Evolutionary conservation across 2,113 vertebrate genomes (phyloP).

Genomic region (Clinocottus analis): DNA sequence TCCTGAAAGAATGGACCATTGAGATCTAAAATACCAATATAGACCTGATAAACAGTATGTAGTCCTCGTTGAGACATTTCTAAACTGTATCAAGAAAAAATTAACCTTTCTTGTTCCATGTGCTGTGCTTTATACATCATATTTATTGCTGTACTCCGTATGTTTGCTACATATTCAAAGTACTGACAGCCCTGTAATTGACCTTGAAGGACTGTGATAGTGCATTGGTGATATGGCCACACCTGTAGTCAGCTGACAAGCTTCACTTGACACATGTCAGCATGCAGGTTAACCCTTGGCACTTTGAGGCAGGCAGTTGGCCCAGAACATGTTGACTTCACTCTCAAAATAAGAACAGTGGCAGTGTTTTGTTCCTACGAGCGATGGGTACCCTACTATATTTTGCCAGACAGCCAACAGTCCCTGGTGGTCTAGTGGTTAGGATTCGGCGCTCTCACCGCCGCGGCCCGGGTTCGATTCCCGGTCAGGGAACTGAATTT

Average conservation of each 20-base stretch:
- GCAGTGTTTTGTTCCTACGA: no score
- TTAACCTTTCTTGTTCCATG: not conserved
- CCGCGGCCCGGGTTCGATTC: constrained; percentile 72
- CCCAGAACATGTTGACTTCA: not conserved
- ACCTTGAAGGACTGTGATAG: not conserved
- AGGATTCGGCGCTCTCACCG: constrained; percentile 76
- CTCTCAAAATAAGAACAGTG: not conserved
- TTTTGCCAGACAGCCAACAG: rapidly evolving
- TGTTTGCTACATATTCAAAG: not conserved
- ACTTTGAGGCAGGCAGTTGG: not conserved
- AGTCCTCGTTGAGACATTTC: not conserved
- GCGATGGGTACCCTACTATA: rapidly evolving
- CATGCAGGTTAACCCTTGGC: constrained; percentile 21
- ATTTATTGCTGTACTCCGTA: not conserved
- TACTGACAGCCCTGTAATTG: not conserved
- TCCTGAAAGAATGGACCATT: not conserved
- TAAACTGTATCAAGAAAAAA: not conserved
- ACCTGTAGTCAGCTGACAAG: constrained; percentile 28
- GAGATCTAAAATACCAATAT: not conserved
- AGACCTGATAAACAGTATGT: not conserved
- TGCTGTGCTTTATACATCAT: no score
- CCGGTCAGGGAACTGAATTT: constrained; percentile 67
- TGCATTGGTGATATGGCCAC: not conserved
- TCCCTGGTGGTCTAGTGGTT: constrained; percentile 81
- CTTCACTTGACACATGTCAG: constrained; percentile 7